Evolutionary conservation across 2,113 vertebrate genomes (phyloP).

Genomic region (Rhinopomastus cyanomelas): DNA sequence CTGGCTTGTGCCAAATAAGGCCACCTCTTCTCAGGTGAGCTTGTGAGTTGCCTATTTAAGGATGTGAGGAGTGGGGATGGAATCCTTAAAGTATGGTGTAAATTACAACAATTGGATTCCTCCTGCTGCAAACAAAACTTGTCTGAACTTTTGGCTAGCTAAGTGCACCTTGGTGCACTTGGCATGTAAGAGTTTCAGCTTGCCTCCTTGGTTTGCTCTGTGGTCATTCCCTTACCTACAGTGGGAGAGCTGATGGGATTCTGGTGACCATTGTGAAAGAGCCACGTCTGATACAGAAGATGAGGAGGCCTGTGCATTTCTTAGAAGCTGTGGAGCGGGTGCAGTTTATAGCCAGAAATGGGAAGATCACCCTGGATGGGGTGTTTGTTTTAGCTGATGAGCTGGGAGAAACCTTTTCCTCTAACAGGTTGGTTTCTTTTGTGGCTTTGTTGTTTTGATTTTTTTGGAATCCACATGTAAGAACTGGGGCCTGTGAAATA

Average conservation of each 20-base stretch:
- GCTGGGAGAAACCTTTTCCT: background rate
- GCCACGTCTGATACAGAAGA: background rate
- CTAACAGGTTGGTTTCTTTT: background rate
- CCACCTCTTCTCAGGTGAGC: background rate
- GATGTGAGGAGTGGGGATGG: background rate
- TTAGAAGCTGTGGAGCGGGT: background rate
- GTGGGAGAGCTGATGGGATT: background rate
- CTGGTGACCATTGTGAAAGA: background rate
- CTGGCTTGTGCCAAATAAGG: background rate
- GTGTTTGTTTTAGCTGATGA: background rate
- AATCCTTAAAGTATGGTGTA: background rate
- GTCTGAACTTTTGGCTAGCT: background rate
- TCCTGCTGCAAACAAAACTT: background rate
- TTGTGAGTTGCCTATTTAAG: background rate
- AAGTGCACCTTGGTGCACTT: background rate
- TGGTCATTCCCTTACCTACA: background rate
- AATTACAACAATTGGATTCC: background rate
- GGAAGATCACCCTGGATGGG: background rate
- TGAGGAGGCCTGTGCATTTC: background rate
- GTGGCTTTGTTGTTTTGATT: background rate
- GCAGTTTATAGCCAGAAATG: background rate
- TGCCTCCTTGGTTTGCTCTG: background rate
- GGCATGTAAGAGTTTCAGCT: background rate
- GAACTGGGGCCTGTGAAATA: background rate
- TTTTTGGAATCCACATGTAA: background rate